These are phyloP conservation scores for Drosophila nigritarsus DNA, from an alignment of 2,888 invertebrate species.

Conservation along the genomic window DNA sequence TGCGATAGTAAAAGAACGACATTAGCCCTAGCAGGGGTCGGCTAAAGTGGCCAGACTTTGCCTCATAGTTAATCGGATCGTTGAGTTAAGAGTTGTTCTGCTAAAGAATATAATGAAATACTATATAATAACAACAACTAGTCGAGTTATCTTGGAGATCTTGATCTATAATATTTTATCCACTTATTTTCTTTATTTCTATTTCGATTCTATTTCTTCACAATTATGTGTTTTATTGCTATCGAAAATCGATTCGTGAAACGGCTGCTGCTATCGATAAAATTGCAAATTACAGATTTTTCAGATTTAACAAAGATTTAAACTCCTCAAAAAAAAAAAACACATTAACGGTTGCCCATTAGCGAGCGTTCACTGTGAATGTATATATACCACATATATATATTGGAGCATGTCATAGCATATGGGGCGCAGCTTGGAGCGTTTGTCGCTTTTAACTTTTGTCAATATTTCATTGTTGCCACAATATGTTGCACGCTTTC, in stretches of 20 bases:
- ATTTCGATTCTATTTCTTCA: not conserved
- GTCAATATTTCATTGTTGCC: slow-evolving; percentile 71
- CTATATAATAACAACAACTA: not conserved
- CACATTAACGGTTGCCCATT: not conserved
- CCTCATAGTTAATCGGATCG: not conserved
- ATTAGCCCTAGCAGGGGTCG: not conserved
- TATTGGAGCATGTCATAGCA: slow-evolving; percentile 5
- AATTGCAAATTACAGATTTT: not conserved
- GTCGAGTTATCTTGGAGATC: not conserved
- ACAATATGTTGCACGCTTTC: slow-evolving; percentile 61
- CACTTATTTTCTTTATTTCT: too few species aligned
- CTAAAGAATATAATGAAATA: not conserved
- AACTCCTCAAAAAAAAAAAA: not conserved
- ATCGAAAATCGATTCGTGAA: not conserved
- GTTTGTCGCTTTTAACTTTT: slow-evolving; percentile 43
- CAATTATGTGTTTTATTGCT: not conserved
- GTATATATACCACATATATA: not conserved
- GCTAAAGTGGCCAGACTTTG: not conserved
- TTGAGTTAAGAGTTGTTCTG: not conserved
- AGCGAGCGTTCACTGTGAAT: not conserved
- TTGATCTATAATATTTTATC: not conserved
- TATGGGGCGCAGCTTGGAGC: slow-evolving; percentile 11
- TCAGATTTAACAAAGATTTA: not conserved
- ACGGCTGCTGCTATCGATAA: not conserved
- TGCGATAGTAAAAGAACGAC: not conserved